Base-by-base conservation (phyloP, 2,888 invertebrate genomes). In the Andrena flavipes region DNA sequence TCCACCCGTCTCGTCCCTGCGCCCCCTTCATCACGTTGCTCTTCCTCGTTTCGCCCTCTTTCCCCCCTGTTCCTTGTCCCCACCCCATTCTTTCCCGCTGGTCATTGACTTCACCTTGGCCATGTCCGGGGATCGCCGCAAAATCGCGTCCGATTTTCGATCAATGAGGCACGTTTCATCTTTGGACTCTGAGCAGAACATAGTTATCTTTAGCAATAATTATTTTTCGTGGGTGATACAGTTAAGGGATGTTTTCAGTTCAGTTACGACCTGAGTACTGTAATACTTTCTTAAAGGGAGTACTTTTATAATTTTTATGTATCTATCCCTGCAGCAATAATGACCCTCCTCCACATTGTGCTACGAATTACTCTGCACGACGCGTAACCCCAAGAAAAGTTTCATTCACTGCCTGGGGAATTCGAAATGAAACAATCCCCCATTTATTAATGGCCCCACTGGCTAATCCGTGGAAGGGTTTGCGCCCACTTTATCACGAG, bases 61-160 rank as follows among this genome's bases (percentile, higher is more conserved):
- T 33, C 68, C 51, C 20, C 56, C 72, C 67, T 64, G 29, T 69
- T 56, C 48, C 16, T 26, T 67, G 69, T 48, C 65, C 42, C 64
- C 54, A 63, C 62, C 56, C 84, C 83, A 59, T 81, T 86, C 82
- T 84, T 80, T 62, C 80, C 63, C 35, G 59, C 82, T 88, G 85
- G 86, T 85, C 85, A 84, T 89, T 89, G 84, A 88, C 88, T 89
- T 82, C 76, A n/a, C 23, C 29, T 70, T 59, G 49, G 29, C 42
- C 63, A 23, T 23, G 54, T 60, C 54, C 35, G 56, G 10, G 42
- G 48, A 54, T 60, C 71, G 72, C 35, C 29, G 26, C n/a, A 71
- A 59, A 69, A 69, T 75, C 20, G 51, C 29, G 23, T 16, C 71
- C 56, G 8, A 33, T 83, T 82, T 67, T 81, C 74, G 60, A 70